These are phyloP conservation scores for Pelecanoides urinatrix DNA, from an alignment of 2,113 vertebrate species.

Conservation along the genomic window DNA sequence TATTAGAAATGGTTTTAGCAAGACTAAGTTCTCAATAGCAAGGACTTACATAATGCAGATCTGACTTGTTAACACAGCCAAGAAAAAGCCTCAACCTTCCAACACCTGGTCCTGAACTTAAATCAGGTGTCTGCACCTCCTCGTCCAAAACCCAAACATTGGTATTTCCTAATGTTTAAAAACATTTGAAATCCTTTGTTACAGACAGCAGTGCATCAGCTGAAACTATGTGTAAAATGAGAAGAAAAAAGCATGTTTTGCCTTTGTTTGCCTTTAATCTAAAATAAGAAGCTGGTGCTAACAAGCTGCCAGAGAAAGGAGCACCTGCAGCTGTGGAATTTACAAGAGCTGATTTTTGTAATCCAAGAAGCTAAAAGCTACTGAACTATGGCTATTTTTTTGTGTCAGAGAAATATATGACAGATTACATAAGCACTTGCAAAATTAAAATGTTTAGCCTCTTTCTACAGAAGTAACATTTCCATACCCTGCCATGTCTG, in stretches of 20 bases:
- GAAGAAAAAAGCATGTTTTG: not conserved
- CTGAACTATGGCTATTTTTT: not conserved
- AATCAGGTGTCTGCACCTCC: not conserved
- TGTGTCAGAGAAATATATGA: not conserved
- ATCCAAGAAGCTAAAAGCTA: not conserved
- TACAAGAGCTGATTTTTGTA: not conserved
- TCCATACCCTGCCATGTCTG: not conserved
- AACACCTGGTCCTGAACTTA: not conserved
- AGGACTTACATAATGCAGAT: not conserved
- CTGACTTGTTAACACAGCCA: not conserved
- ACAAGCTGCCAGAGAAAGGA: not conserved
- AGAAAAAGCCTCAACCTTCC: not conserved
- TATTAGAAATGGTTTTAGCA: not conserved
- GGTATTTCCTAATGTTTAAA: not conserved
- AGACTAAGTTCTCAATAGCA: not conserved
- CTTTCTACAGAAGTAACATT: accelerated
- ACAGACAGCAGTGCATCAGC: not conserved
- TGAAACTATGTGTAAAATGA: not conserved
- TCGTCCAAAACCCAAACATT: not conserved
- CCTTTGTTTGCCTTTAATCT: not conserved
- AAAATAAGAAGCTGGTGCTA: not conserved
- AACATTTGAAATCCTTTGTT: not conserved
- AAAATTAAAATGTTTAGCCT: not conserved
- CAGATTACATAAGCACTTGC: not conserved
- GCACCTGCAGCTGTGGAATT: not conserved